Conservation (phyloP, 1,140 invertebrate genomes). For the Laodelphax striatellus region DNA sequence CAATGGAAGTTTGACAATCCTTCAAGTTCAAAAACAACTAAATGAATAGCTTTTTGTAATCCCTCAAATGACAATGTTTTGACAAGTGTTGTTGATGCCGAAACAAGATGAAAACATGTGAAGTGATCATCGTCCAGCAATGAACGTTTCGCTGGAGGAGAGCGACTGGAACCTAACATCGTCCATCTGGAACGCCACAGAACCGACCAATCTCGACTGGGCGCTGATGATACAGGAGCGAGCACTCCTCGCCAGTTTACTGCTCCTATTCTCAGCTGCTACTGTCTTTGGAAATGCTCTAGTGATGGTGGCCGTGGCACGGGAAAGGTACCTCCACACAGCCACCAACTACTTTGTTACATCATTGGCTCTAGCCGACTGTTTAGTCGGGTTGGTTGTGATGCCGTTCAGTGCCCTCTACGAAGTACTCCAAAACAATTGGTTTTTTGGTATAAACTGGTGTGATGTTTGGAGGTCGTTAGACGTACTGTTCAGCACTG, state of each 20-base stretch:
- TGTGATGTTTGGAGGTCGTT: slow-evolving; percentile 94
- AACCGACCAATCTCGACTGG: not conserved
- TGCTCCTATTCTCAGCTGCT: slow-evolving; percentile 45
- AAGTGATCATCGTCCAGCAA: not conserved
- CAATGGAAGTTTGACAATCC: too few relatives aligned
- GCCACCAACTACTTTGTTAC: slow-evolving; percentile 69
- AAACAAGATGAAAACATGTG: too few relatives aligned
- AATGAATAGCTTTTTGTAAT: too few relatives aligned
- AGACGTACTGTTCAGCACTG: slow-evolving; percentile 91
- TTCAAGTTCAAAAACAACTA: too few relatives aligned
- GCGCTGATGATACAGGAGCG: slow-evolving; percentile 32
- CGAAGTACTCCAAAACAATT: slow-evolving; percentile 73
- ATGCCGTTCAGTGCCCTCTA: slow-evolving; percentile 74
- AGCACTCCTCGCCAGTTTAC: slow-evolving; percentile 36
- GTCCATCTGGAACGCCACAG: not conserved
- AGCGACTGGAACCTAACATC: slow-evolving; percentile 3
- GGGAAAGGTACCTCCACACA: slow-evolving; percentile 56
- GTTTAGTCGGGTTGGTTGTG: slow-evolving; percentile 58
- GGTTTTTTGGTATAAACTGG: slow-evolving; percentile 77
- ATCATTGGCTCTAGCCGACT: slow-evolving; percentile 62
- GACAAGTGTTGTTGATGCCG: too few relatives aligned
- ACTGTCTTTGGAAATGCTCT: slow-evolving; percentile 59
- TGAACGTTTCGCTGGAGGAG: slow-evolving; percentile 6
- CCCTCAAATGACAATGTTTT: too few relatives aligned
- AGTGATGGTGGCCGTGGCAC: slow-evolving; percentile 55